Evolutionary conservation across 1,140 invertebrate genomes (phyloP), one percentile per base, ranked within the genome.

Genomic region (Lycorma delicatula): DNA sequence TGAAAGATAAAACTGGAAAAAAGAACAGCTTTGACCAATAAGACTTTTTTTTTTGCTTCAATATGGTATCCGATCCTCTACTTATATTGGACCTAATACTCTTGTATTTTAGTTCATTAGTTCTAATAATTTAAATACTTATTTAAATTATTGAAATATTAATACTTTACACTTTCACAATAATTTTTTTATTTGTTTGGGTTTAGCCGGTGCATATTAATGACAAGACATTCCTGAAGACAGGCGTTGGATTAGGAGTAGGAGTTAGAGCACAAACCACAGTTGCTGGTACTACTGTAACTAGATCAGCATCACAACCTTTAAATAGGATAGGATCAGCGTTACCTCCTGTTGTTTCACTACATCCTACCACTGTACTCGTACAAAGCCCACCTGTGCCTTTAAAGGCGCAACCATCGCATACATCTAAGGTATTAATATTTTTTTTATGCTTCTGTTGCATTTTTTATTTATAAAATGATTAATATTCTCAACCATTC

Each of bases 161-260:
- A n/a, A 12, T 44, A 4, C 38, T 28, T 25, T 28, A 28, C 25
- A 27, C 25, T 50, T 25, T 25, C 13, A n/a, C 48, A 12, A 27
- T 50, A 5, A 50, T 28, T 7, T 28, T 25, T 28, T 50, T 28
- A 28, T 50, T 27, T 4, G 29, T 34, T 7, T 34, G n/a, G n/a
- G 7, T 34, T n/a, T 9, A 2, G 16, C 26, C 47, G 54, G 22
- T 56, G 23, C 54, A 48, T 22, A 22, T 56, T 12, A 29, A 38
- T 12, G 54, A 56, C 26, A 56, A 56, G 44, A 49, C 44, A n/a
- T 29, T 56, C 36, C 18, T 56, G n/a, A 48, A 46, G 27, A 38
- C 25, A 25, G 41, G 41, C 20, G 22, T 16, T 23, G 20, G 16
- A 5, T 28, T 54, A 22, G 20, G 36, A 27, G 18, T 54, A 38